Conservation (phyloP, 2,113 vertebrate species). For the Nymphicus hollandicus region DNA sequence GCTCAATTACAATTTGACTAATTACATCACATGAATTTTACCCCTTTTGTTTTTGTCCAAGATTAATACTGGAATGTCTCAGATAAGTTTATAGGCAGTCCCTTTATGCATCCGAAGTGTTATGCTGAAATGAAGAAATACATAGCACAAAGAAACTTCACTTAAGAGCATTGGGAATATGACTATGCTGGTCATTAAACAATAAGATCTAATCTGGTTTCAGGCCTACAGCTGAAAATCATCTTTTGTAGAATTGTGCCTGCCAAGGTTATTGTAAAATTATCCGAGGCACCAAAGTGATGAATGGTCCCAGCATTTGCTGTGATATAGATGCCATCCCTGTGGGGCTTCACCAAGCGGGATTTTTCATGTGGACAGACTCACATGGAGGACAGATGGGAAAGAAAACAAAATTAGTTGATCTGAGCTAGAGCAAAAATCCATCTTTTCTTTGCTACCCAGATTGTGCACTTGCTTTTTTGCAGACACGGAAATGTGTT, state of each 20-base stretch:
- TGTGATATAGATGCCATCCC: slow-evolving; percentile 29
- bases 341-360: slow-evolving; percentile 32
- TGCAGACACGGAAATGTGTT: background rate
- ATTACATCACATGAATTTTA: slow-evolving; percentile 1
- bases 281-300: slow-evolving; percentile 47
- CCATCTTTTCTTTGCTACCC: slow-evolving; percentile 43
- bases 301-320: slow-evolving; percentile 16
- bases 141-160: background rate
- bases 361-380: slow-evolving; percentile 43
- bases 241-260: slow-evolving; percentile 50
- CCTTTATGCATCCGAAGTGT: background rate
- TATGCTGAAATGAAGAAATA: background rate
- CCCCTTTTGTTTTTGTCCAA: background rate
- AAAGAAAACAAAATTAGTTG: slow-evolving; percentile 52
- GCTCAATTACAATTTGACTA: background rate
- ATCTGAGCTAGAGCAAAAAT: slow-evolving; percentile 14
- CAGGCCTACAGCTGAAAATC: slow-evolving; percentile 31
- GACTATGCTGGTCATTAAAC: slow-evolving; percentile 33
- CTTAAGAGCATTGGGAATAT: background rate
- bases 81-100: background rate
- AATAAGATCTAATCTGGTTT: slow-evolving; percentile 19
- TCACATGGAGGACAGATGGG: slow-evolving; percentile 58
- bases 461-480: slow-evolving; percentile 32
- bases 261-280: slow-evolving; percentile 52
- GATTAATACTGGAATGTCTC: background rate